Base-by-base conservation (phyloP, 2,888 invertebrate genomes). In the Sisyra terminalis region DNA sequence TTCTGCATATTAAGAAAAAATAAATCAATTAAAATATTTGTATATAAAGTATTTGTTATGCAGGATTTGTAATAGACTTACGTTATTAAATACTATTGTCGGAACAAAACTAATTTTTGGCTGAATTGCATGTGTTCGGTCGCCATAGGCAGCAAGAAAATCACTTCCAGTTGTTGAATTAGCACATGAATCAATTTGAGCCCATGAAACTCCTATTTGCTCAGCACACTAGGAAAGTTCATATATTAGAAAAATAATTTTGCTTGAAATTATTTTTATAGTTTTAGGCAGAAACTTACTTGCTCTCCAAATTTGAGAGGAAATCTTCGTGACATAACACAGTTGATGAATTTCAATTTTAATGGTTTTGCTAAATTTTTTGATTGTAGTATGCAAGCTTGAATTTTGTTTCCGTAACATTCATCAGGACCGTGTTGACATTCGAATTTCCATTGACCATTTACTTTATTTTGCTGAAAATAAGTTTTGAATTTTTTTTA, bases 381-480 rank as follows among this genome's bases (percentile, higher is more conserved):
- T 4, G 10, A 11, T 1, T 57, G 32, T 43, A 70, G 52, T 2
- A 57, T 66, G 49, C 71, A 71, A 2, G 68, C 61, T 47, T 70
- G 70, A 5, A 63, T 60, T 49, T 59, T 64, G 51, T 71, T 71
- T 9, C 67, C 69, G 3, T 48, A 47, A 50, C 71, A 71, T 52
- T 71, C 71, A 1, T 49, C 40, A 1, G 52, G 44, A 1, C 70
- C 70, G 48, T 71, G 71, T 49, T 71, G 71, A 48, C 71, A 71
- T 1, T 46, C 37, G 50, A 65, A 67, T 3, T 46, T 44, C 59
- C 55, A 61, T 7, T 24, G 24, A 7, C 24, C 24, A 24, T 24
- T 24, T 24, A 24, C 24, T 24, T 24, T 24, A 24, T 24, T 24
- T 24, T 24, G 24, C 24, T 24, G 7, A 24, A 24, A 24, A 7